These are phyloP conservation scores for Euura saliciscinereae DNA, from an alignment of 1,140 invertebrate genomes.

Conservation along the genomic window DNA sequence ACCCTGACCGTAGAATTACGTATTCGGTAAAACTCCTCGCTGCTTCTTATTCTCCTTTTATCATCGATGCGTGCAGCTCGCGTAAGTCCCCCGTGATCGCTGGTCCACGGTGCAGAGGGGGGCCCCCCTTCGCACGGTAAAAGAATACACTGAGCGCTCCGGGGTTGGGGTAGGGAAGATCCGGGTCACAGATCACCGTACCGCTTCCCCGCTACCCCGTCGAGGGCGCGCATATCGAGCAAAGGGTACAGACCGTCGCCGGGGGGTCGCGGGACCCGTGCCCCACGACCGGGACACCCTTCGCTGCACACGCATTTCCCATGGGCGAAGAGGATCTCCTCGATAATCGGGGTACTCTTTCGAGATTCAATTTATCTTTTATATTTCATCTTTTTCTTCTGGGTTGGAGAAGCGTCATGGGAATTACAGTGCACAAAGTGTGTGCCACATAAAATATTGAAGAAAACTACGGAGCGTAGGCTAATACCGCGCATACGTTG, in stretches of 20 bases:
- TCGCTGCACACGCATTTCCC: constrained; percentile 1
- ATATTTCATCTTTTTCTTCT: no score
- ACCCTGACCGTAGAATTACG: constrained; percentile 49
- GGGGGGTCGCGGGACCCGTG: not conserved
- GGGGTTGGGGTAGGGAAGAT: constrained; percentile 56
- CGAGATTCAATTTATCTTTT: no score
- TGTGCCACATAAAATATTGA: no score
- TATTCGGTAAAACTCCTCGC: constrained; percentile 42
- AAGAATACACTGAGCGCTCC: constrained; percentile 23
- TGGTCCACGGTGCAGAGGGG: constrained; percentile 1
- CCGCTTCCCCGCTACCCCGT: constrained; percentile 32
- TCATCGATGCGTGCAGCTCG: constrained; percentile 26
- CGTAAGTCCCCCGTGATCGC: not conserved
- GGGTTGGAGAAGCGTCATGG: no score
- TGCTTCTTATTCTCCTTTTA: constrained; percentile 25
- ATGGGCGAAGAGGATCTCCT: no score
- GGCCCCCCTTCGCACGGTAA: constrained; percentile 5
- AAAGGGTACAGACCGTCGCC: constrained; percentile 36
- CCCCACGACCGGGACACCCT: not conserved
- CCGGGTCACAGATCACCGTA: constrained; percentile 61
- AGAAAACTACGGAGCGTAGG: no score
- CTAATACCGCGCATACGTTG: not conserved
- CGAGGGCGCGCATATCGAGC: constrained; percentile 56
- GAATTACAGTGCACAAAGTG: no score
- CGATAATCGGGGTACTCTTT: no score